A percentile compares a stretch with the other conserved stretches of the same genome.
phyloP scores from a whole-genome alignment of 2,888 invertebrate genomes.

The Lysandra bellargus region DNA sequence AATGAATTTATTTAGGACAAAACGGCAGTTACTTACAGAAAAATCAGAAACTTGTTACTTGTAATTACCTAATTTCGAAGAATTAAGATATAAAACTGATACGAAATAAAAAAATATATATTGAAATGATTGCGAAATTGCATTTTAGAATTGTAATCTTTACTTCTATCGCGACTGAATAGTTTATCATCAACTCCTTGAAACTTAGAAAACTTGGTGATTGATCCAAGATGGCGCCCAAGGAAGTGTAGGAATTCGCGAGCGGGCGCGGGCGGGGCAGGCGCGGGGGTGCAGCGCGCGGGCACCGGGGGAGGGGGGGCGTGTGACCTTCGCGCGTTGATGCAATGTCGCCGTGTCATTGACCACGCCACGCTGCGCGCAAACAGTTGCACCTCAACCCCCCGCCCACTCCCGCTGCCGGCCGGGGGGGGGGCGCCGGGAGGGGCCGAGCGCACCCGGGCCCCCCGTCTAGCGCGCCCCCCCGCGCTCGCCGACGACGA shows the following conservation, averaged over 20 bases:
- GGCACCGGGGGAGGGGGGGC: conserved; percentile 47
- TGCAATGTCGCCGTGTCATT: conserved; percentile 80
- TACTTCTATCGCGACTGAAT: not conserved
- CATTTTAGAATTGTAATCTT: not conserved
- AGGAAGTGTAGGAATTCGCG: conserved; percentile 64
- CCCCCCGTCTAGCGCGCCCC: conserved; percentile 38
- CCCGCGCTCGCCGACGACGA: conserved; percentile 34
- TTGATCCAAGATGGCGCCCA: conserved; percentile 72
- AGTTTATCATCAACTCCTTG: not conserved
- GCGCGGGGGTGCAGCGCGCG: conserved; percentile 48
- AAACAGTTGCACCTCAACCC: conserved; percentile 49
- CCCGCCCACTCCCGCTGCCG: conserved; percentile 42
- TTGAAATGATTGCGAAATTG: not conserved
- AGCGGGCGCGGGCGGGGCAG: conserved; percentile 48
- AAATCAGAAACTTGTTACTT: not conserved
- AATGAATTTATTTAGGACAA: not conserved
- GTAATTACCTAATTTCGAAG: not conserved
- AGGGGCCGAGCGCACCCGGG: conserved; percentile 26
- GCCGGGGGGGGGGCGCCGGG: not conserved
- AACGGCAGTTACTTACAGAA: not conserved
- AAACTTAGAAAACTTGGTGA: conserved; percentile 44
- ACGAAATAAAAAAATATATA: not conserved
- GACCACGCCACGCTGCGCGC: conserved; percentile 59
- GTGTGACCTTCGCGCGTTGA: conserved; percentile 76
- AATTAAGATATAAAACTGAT: not conserved